Evolutionary conservation across 2,113 vertebrate genomes (phyloP).

Genomic region (Paedocypris sp.): DNA sequence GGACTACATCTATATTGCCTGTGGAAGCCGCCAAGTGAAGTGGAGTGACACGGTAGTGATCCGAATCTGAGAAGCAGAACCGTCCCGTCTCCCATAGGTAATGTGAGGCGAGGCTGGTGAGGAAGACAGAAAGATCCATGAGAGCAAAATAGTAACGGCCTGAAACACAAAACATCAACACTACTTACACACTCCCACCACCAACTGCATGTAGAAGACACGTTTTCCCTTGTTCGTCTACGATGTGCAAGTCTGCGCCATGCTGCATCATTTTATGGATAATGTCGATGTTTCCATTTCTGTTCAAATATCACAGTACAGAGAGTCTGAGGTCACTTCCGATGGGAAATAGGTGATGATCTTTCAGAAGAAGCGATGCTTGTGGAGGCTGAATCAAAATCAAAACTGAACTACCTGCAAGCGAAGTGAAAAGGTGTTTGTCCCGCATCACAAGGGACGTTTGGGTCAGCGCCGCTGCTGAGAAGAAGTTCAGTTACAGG

Average conservation of each 20-base stretch:
- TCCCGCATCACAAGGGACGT: conserved; percentile 57
- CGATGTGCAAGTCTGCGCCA: conserved; percentile 53
- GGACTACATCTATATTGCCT: conserved; percentile 59
- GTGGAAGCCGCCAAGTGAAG: conserved; percentile 65
- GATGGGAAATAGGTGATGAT: background rate
- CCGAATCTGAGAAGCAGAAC: conserved; percentile 62
- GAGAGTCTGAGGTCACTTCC: background rate
- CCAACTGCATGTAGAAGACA: conserved; percentile 62
- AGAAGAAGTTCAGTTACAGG: conserved; percentile 55
- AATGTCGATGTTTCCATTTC: conserved; percentile 62
- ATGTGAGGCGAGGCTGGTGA: conserved; percentile 55
- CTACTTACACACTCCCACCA: conserved; percentile 63
- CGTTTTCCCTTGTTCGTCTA: conserved; percentile 59
- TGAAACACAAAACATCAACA: background rate
- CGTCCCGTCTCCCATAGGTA: conserved; percentile 63
- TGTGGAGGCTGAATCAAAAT: background rate
- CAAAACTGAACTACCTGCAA: conserved; percentile 52
- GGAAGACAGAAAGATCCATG: background rate
- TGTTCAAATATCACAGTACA: conserved; percentile 25
- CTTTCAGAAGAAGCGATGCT: background rate
- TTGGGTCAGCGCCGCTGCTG: conserved; percentile 59
- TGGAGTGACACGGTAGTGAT: conserved; percentile 56
- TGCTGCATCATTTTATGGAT: conserved; percentile 66
- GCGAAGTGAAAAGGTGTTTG: conserved; percentile 69
- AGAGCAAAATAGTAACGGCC: background rate